Evolutionary conservation across 2,113 vertebrate species (phyloP), one percentile per base, ranked within the genome.

Genomic region (Apus apus): DNA sequence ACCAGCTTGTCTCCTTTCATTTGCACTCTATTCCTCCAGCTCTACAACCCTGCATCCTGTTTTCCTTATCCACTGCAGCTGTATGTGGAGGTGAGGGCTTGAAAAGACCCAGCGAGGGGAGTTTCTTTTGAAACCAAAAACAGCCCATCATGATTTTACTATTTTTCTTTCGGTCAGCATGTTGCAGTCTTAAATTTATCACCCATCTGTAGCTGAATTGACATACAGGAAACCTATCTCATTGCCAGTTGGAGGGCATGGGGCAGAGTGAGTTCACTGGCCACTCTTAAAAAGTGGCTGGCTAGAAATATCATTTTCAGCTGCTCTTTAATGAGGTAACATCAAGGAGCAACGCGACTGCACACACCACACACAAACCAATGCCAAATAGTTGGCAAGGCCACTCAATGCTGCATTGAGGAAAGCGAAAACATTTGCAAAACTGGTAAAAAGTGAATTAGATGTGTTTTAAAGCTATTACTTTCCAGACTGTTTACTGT

Each of bases 241-340:
- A 68, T 82, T 0, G 0, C 4, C n/a, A 89, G 27, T 53, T 5
- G 66, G 87, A 93, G 83, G 93, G 89, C 93, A 94, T 67, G 38
- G 93, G 73, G 93, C 95, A 96, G 58, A 72, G 30, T 0, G 3
- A 96, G 94, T 94, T 95, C 91, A 93, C 66, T 0, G 9, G n/a
- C 81, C 74, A 27, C 86, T 89, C 94, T 82, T 14, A 32, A 36
- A 90, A 91, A 61, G 54, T 0, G 1, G 53, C 77, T 75, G 84
- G 45, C 88, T 97, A 93, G 88, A 96, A 96, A 97, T 90, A 92
- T 3, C n/a, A 84, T 93, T 95, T 96, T 96, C 96, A 92, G 45
- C 93, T 93, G 79, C 88, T 92, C 85, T 96, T 96, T 96, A 96
- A 94, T 92, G 94, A 96, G 90, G 90, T 92, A 81, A 93, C 94